Evolutionary conservation across 2,797 vertebrate species (phyloP), one percentile per base, ranked within the genome.

Genomic region (Hydrocynus forskahlii): DNA sequence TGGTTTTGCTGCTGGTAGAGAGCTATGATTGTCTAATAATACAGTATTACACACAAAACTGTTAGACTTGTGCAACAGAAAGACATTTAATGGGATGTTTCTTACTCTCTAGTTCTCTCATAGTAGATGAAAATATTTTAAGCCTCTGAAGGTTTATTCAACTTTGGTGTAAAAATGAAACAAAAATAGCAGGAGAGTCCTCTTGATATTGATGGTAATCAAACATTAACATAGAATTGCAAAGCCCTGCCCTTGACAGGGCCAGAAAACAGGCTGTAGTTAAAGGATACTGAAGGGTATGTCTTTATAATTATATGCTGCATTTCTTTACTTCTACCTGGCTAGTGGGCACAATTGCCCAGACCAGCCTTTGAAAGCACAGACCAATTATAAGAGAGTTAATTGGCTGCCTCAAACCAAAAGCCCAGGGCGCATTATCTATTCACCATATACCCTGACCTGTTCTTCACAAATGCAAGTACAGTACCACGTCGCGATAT

Each of bases 271-370:
- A 62, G 38, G 57, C 48, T 38, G 40, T 60, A 59, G 59, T 62
- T 78, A 25, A n/a, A 75, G 69, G 75, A 77, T 66, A 62, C 14
- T 68, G 43, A 60, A 76, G 69, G 76, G 50, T 75, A 69, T 75
- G 83, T 81, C 55, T 76, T 10, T 69, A 64, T 78, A 79, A 83
- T 84, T 83, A 78, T 55, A 64, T 7, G 43, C 75, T 64, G 48
- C 48, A 75, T 17, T 48, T 83, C 54, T 84, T 19, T 79, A 40
- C 66, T 69, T 84, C 82, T 60, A 79, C 69, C 73, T 89, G 81
- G 84, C 93, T 82, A 81, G 66, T 83, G 81, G 90, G 87, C 88
- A 79, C 87, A 92, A 92, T 90, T 92, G 89, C 87, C 91, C 84
- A 66, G 57, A 7, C 19, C 81, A 83, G 79, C 83, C 87, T 89